These are phyloP conservation scores for Sebastes goodei DNA, from an alignment of 2,797 vertebrate genomes.

Conservation along the genomic window DNA sequence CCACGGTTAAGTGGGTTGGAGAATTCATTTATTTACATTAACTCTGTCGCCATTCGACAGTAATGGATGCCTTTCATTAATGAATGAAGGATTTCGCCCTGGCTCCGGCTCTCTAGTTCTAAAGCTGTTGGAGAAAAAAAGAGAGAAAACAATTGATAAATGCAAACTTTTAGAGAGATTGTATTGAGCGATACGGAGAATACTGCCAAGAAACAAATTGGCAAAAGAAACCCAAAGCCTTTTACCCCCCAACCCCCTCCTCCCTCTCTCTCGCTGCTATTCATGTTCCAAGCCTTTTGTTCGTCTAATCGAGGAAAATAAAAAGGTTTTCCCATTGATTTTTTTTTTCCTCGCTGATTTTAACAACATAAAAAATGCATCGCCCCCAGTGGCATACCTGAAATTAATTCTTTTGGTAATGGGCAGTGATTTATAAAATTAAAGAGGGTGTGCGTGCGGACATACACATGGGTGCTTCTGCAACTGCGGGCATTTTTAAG, in stretches of 20 bases:
- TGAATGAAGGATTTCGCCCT: conserved; percentile 68
- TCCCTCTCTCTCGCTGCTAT: background rate
- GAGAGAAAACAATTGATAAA: conserved; percentile 69
- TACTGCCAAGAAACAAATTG: conserved; percentile 66
- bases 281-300: conserved; percentile 27
- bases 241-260: background rate
- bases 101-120: conserved; percentile 47
- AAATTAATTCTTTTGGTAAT: conserved; percentile 39
- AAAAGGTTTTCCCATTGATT: conserved; percentile 52
- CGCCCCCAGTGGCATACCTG: conserved; percentile 2
- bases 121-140: conserved; percentile 19
- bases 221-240: conserved; percentile 42
- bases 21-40: conserved; percentile 86
- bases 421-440: conserved; percentile 40
- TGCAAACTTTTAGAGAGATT: conserved; percentile 79
- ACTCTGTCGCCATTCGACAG: conserved; percentile 71
- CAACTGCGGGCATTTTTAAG: too few relatives aligned
- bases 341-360: conserved; percentile 20
- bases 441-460: background rate
- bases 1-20: conserved; percentile 80
- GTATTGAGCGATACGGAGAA: conserved; percentile 64
- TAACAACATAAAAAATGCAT: conserved; percentile 32
- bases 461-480: too few relatives aligned
- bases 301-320: conserved; percentile 51
- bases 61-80: conserved; percentile 85